phyloP scores from a whole-genome alignment of 2,888 invertebrate species.

The Epiblema foenella region DNA sequence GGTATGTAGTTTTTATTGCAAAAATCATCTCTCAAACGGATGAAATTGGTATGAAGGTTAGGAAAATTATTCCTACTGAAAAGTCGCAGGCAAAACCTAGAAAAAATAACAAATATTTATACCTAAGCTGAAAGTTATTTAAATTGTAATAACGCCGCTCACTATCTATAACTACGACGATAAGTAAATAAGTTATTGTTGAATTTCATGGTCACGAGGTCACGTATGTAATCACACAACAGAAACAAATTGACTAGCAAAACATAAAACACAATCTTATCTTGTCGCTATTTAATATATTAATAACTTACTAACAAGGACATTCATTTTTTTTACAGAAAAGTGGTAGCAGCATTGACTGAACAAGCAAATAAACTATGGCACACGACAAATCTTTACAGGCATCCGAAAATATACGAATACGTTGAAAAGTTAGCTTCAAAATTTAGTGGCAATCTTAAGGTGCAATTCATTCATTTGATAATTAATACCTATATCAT shows the following conservation, averaged over 20 bases:
- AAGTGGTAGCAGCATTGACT: conserved; percentile 91
- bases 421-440: conserved; percentile 92
- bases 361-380: conserved; percentile 93
- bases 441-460: conserved; percentile 94
- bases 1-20: no score
- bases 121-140: no score
- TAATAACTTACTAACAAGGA: conserved; percentile 25
- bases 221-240: neutral
- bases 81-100: no score
- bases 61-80: no score
- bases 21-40: no score
- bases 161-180: neutral
- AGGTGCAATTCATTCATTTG: conserved; percentile 83
- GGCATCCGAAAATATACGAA: conserved; percentile 95
- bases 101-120: no score
- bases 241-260: neutral
- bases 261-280: conserved; percentile 24
- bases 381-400: conserved; percentile 97
- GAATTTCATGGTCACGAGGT: neutral
- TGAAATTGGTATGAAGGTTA: no score
- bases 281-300: neutral
- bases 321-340: conserved; percentile 84
- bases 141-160: no score
- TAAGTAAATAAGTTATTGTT: neutral
- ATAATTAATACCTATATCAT: neutral